Evolutionary conservation across 2,888 invertebrate species (phyloP).

Genomic region (Dascillus cervinus): DNA sequence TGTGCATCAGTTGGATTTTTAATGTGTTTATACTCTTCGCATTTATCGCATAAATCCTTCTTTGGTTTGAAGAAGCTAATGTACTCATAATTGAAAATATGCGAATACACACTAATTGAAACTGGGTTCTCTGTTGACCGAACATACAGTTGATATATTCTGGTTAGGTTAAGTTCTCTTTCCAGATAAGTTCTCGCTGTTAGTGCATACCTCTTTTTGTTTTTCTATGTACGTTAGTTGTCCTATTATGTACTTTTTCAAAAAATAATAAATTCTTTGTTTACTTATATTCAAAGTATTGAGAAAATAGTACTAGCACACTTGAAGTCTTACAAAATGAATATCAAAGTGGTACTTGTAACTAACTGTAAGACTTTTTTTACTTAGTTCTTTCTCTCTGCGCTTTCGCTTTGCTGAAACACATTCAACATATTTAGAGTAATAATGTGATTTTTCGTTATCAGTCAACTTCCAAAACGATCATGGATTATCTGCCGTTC

Average conservation of each 20-base stretch:
- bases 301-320: constrained; percentile 7
- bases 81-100: constrained; percentile 9
- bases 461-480: not conserved
- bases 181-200: constrained; percentile 11
- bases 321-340: not conserved
- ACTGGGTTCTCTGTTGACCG: not conserved
- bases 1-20: constrained; percentile 2
- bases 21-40: constrained; percentile 2
- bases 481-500: too few species aligned
- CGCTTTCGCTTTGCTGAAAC: not conserved
- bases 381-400: not conserved
- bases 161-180: constrained; percentile 4
- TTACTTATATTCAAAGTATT: constrained; percentile 7
- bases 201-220: not conserved
- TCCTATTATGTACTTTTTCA: constrained; percentile 3
- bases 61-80: constrained; percentile 6
- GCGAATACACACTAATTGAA: constrained; percentile 1
- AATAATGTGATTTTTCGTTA: not conserved
- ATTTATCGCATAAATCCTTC: constrained; percentile 9
- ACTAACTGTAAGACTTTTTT: not conserved
- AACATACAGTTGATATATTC: constrained; percentile 8
- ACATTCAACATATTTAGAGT: not conserved
- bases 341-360: not conserved
- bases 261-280: constrained; percentile 10
- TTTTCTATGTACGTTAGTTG: constrained; percentile 2